Evolutionary conservation across 23 tunicate species (phyloP).

Genomic region (Aplidium turbinatum): DNA sequence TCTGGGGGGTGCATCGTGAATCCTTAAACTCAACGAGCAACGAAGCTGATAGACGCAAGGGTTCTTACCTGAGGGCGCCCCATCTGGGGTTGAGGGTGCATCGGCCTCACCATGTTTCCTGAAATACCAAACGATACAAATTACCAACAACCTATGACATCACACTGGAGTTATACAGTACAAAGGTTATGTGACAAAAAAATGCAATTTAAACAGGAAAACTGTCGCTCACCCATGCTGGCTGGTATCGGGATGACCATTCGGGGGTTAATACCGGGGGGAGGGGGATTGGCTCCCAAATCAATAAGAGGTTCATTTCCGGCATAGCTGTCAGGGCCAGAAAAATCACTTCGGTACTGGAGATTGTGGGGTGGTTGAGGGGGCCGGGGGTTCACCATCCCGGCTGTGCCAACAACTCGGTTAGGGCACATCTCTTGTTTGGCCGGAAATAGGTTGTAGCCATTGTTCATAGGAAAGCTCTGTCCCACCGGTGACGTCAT

Average conservation of each 20-base stretch:
- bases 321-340: slow-evolving; percentile 37
- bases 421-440: slow-evolving; percentile 66
- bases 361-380: slow-evolving; percentile 6
- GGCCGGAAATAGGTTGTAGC: slow-evolving; percentile 33
- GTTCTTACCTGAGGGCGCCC: no score
- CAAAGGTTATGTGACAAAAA: neutral
- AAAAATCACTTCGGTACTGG: slow-evolving; percentile 7
- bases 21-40: no score
- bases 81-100: no score
- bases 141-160: no score
- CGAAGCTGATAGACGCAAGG: no score
- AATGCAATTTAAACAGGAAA: neutral
- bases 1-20: no score
- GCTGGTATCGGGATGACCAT: slow-evolving; percentile 42
- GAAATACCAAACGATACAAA: no score
- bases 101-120: no score
- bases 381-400: slow-evolving; percentile 22
- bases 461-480: neutral
- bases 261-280: slow-evolving; percentile 56
- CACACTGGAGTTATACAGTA: no score
- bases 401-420: slow-evolving; percentile 34
- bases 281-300: slow-evolving; percentile 49
- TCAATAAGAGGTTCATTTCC: slow-evolving; percentile 73
- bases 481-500: neutral
- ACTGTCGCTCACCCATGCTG: neutral